Evolutionary conservation across 1,140 invertebrate genomes (phyloP).

Genomic region (Caligus rogercresseyi): DNA sequence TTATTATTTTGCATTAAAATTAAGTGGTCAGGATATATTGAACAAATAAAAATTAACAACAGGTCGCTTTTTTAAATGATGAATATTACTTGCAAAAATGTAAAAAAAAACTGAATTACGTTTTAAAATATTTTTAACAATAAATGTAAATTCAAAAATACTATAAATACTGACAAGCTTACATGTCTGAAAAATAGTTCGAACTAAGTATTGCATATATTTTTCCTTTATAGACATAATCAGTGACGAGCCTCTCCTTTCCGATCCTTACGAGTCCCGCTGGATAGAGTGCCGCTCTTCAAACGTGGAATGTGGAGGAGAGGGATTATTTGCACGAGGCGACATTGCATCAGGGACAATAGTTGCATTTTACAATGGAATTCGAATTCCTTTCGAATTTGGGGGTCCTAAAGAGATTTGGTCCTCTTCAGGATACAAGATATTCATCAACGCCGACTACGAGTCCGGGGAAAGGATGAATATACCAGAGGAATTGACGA

Average conservation of each 20-base stretch:
- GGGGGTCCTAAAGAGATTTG: constrained; percentile 15
- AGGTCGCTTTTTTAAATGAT: neutral
- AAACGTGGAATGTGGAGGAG: neutral
- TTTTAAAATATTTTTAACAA: no score
- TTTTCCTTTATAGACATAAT: neutral
- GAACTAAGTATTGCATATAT: no score
- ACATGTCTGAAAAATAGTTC: no score
- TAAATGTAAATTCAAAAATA: no score
- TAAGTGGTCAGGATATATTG: no score
- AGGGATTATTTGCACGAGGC: constrained; percentile 6
- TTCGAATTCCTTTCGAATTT: constrained; percentile 2
- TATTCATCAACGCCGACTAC: constrained; percentile 17
- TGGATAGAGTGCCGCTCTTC: neutral
- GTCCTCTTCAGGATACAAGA: constrained; percentile 14
- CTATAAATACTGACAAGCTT: no score
- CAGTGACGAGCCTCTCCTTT: neutral
- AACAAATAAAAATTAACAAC: neutral
- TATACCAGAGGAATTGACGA: neutral
- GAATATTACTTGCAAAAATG: no score
- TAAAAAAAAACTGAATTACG: no score
- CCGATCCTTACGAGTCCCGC: constrained; percentile 12
- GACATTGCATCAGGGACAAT: constrained; percentile 11
- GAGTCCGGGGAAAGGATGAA: constrained; percentile 14
- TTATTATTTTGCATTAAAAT: no score
- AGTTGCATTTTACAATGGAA: constrained; percentile 16